Conservation (phyloP, 1,140 invertebrate species). For the Zophobas morio region DNA sequence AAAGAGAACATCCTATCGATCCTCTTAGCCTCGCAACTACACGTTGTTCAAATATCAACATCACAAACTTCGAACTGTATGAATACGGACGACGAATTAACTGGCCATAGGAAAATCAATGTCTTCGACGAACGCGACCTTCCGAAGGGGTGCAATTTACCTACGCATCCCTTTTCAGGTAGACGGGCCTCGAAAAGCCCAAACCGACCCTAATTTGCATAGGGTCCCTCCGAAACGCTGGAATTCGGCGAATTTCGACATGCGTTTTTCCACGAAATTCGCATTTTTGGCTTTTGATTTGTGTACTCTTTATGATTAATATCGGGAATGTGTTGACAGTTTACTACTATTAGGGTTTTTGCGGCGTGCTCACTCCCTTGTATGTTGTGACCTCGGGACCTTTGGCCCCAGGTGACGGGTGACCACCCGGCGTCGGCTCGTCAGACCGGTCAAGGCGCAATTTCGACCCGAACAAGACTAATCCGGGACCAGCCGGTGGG, state of each 20-base stretch:
- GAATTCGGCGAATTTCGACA: too few species aligned
- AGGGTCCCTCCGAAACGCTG: slow-evolving; percentile 24
- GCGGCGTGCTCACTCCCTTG: slow-evolving; percentile 67
- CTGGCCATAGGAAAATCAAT: slow-evolving; percentile 36
- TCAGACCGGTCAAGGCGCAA: slow-evolving; percentile 34
- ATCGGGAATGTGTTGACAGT: slow-evolving; percentile 67
- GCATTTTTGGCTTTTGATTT: neutral
- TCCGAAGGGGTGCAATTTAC: slow-evolving; percentile 26
- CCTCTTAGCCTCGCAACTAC: slow-evolving; percentile 20
- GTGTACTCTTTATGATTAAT: slow-evolving; percentile 65
- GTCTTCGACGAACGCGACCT: slow-evolving; percentile 2
- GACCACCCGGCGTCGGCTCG: slow-evolving; percentile 39
- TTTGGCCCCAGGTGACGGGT: slow-evolving; percentile 49
- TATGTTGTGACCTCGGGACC: slow-evolving; percentile 60
- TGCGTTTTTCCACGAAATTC: too few species aligned
- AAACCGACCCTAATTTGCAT: slow-evolving; percentile 49
- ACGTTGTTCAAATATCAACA: slow-evolving; percentile 45
- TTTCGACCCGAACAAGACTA: slow-evolving; percentile 29
- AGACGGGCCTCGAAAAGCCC: slow-evolving; percentile 54
- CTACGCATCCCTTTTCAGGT: slow-evolving; percentile 60
- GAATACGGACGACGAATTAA: slow-evolving; percentile 35
- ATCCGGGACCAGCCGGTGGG: neutral
- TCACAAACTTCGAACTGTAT: slow-evolving; percentile 37
- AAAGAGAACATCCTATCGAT: slow-evolving; percentile 42
- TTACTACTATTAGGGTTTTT: slow-evolving; percentile 67